phyloP scores from a whole-genome alignment of 2,797 vertebrate species.

The Fratercula arctica region DNA sequence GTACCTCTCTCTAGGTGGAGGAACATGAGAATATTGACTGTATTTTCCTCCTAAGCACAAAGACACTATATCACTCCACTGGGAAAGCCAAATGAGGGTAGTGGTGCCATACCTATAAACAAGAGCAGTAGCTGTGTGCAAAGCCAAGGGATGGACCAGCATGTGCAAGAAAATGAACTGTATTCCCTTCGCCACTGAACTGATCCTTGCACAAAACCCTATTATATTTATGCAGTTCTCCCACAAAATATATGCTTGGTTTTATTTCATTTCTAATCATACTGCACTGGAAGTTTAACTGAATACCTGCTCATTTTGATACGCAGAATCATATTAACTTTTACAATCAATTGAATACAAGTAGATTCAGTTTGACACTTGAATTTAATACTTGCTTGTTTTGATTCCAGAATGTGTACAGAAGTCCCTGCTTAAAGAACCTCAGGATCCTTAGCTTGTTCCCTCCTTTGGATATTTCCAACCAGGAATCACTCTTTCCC shows the following conservation, averaged over 20 bases:
- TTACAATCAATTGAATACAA: background rate
- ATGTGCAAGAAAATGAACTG: background rate
- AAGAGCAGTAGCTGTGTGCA: background rate
- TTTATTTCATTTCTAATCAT: background rate
- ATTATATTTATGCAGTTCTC: background rate
- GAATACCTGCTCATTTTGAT: background rate
- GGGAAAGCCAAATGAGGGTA: background rate
- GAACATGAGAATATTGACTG: background rate
- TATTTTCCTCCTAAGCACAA: background rate
- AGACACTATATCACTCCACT: background rate
- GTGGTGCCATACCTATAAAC: background rate
- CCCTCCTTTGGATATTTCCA: background rate
- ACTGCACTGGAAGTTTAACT: background rate
- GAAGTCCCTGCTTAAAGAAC: background rate
- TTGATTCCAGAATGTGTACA: background rate
- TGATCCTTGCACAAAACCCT: background rate
- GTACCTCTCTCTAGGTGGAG: background rate
- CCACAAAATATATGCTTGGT: background rate
- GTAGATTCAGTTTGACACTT: background rate
- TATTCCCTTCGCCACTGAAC: background rate
- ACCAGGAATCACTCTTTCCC: background rate
- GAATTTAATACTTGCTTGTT: background rate
- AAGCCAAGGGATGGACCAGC: background rate
- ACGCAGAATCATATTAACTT: background rate
- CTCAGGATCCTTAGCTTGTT: background rate